Evolutionary conservation across 2,113 vertebrate species (phyloP), one percentile per base, ranked within the genome.

Genomic region (Dromiciops gliroides): DNA sequence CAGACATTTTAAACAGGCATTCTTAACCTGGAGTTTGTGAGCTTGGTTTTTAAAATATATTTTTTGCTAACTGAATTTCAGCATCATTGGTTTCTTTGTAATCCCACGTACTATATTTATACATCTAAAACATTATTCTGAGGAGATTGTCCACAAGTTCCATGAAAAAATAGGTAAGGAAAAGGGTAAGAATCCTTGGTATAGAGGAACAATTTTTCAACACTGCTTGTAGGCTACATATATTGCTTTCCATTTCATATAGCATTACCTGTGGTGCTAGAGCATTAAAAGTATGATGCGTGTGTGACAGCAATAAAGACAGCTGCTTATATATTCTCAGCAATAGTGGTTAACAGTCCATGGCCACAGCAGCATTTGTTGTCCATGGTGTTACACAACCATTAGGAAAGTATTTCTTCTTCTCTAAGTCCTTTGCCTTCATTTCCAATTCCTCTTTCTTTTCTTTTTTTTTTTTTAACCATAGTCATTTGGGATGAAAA

Each of bases 211-310:
- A 83, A 16, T 7, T 83, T 23, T 37, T 83, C 6, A n/a, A 83
- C n/a, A 83, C 6, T 44, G 22, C 67, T 44, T 83, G 6, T 44
- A 44, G 19, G 19, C 6, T 44, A 83, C n/a, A 89, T 24, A 51
- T 48, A 31, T 94, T 8, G 19, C 24, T 89, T 96, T 90, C 37
- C 83, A 50, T 93, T 93, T 31, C 44, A 51, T 28, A 94, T 51
- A 91, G 24, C 26, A 50, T 12, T 56, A 89, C 50, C 92, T 92
- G 28, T 93, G 28, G 89, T 47, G 26, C 14, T 51, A 91, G 92
- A 51, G 67, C 37, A 98, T 97, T 98, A 95, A 93, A 97, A 56
- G 94, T 96, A 96, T 96, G 96, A 97, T 97, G 98, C 97, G 92
- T 97, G 90, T 91, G 94, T 96, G 91, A 91, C 49, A 51, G 97